Evolutionary conservation across 2,888 invertebrate species (phyloP).

Genomic region (Tetragonisca angustula): DNA sequence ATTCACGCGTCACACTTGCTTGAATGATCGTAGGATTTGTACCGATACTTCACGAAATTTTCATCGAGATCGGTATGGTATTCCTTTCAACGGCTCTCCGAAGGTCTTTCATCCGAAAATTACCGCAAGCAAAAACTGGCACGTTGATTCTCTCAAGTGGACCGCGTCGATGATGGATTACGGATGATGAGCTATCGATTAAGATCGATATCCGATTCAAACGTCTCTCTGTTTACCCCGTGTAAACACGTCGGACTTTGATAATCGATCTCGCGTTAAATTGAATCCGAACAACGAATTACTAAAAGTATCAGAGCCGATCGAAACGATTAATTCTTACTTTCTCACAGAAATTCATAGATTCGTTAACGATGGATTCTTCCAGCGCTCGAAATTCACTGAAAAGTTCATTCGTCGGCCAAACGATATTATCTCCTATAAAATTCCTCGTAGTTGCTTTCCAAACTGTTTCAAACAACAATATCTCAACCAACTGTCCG

Average conservation of each 20-base stretch:
- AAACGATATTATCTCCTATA: too few relatives aligned
- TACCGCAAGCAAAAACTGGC: conserved; percentile 42
- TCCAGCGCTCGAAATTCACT: too few relatives aligned
- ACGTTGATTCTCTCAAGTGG: conserved; percentile 61
- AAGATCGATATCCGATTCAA: conserved; percentile 73
- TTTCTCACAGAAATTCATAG: background rate
- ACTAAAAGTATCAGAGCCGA: background rate
- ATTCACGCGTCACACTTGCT: conserved; percentile 50
- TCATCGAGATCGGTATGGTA: background rate
- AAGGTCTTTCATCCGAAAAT: conserved; percentile 52
- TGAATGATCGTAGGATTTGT: conserved; percentile 50
- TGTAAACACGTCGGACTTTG: conserved; percentile 21
- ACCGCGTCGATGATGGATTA: conserved; percentile 71
- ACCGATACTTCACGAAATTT: conserved; percentile 19
- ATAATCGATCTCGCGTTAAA: conserved; percentile 42
- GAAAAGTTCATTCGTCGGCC: too few relatives aligned
- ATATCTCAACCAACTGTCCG: too few relatives aligned
- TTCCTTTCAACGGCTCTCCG: conserved; percentile 32
- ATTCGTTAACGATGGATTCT: background rate
- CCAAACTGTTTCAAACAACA: too few relatives aligned
- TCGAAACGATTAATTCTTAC: background rate
- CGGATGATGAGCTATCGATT: conserved; percentile 75
- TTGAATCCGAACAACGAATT: background rate
- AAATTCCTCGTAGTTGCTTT: too few relatives aligned
- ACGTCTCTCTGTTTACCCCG: conserved; percentile 57